Evolutionary conservation across 1,140 invertebrate genomes (phyloP), one percentile per base, ranked within the genome.

Genomic region (Rhagoletis pomonella): DNA sequence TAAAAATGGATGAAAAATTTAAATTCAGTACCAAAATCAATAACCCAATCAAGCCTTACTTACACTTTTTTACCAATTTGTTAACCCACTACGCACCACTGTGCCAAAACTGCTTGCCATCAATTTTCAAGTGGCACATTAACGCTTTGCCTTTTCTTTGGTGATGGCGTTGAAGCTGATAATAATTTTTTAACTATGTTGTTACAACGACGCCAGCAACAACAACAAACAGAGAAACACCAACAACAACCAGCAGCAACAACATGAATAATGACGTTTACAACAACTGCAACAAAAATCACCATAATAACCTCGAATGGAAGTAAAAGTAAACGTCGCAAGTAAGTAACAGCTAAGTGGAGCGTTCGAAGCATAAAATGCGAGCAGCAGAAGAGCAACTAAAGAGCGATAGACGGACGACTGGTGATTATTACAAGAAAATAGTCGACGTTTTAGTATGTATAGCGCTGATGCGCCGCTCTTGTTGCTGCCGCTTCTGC

Each of bases 341-440:
- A 19, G 7, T 67, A 29, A 67, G 64, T 67, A 67, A 67, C 29
- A 67, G 64, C 64, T 29, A 67, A 67, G 64, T 67, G 29, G 64
- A 67, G 64, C 64, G 64, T 67, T 55, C 50, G 50, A 55, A 9
- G n/a, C 29, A 67, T 67, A 67, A 65, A 65, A 65, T 39, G 64
- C 64, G 64, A 29, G 7, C 60, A 62, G 19, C n/a, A 19, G 62
- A 64, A 19, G 29, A 64, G 60, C n/a, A 39, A 19, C 19, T 19
- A 17, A 55, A 55, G 50, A 55, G 50, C 50, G 50, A 55, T 55
- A 55, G 50, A 55, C n/a, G 14, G 17, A 12, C 62, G 62, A 64
- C 9, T 67, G 7, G 64, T 67, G 64, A 42, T 39, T 67, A 12
- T 67, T 67, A 42, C 29, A 67, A 67, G 64, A 67, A 65, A 67